Percentiles rank a stretch among this genome's conserved stretches.
Conservation (phyloP, 2,113 vertebrate species). For the Cricetomys ansorgei region DNA sequence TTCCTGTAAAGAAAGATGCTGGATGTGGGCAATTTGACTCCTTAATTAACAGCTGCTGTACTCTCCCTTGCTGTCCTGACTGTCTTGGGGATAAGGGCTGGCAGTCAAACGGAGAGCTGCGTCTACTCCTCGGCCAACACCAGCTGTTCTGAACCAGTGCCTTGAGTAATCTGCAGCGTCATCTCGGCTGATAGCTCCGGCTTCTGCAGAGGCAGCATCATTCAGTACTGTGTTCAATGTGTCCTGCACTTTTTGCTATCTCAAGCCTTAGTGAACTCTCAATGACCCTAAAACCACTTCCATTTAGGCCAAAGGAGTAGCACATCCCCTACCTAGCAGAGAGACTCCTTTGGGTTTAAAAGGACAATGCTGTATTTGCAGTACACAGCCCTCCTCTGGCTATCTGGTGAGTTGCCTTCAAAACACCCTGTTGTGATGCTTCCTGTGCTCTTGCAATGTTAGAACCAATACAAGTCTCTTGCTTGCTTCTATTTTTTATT, state of each 20-base stretch:
- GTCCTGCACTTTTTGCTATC: not conserved
- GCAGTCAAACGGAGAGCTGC: not conserved
- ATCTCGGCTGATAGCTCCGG: not conserved
- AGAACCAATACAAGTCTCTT: not conserved
- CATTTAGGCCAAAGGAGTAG: not conserved
- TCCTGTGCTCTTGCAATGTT: not conserved
- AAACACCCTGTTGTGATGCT: not conserved
- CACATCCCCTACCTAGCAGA: not conserved
- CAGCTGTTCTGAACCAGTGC: not conserved
- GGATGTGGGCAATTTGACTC: not conserved
- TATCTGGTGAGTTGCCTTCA: not conserved
- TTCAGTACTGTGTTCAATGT: too few relatives aligned
- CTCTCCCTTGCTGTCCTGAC: not conserved
- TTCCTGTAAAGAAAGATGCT: not conserved
- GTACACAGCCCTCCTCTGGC: not conserved
- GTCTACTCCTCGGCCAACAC: too few relatives aligned
- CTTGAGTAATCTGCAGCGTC: not conserved
- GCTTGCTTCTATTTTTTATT: not conserved
- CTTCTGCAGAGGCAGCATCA: too few relatives aligned
- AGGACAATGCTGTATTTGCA: not conserved
- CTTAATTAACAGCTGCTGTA: not conserved
- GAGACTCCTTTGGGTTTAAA: not conserved
- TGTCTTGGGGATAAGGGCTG: not conserved
- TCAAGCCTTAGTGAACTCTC: not conserved
- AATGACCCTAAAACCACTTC: not conserved